Base-by-base conservation (phyloP, 2,797 vertebrate genomes). In the Sphenodon punctatus region DNA sequence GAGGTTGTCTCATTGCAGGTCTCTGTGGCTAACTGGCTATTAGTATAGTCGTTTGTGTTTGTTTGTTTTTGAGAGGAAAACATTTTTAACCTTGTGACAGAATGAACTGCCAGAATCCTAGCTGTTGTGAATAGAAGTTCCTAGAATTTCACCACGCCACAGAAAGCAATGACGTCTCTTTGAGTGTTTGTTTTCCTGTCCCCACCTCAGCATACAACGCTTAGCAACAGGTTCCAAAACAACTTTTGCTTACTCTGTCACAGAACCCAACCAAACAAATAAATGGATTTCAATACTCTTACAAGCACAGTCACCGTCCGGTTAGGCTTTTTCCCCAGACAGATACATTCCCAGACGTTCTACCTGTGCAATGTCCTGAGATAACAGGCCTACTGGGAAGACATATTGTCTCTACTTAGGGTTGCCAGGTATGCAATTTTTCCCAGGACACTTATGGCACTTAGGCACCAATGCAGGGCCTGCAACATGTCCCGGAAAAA, bases 121-220 rank as follows among this genome's bases (percentile, higher is more conserved):
- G 78, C 34, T 78, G 71, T 83, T 78, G 42, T 86, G 75, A 88
- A 84, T 63, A 83, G 85, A 88, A 88, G 69, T 88, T 78, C 82
- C 64, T 78, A 60, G 59, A 86, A 84, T 74, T 85, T 88, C 73
- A 58, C 45, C 58, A 80, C 48, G 80, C 34, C 59, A 22, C 55
- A 55, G 61, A 67, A 80, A 41, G 41, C 46, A 88, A 46, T 87
- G 36, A 64, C 7, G 34, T 84, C 42, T 90, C 67, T 88, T 67
- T 63, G 36, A 69, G 39, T 78, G 42, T 68, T 77, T 81, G 22
- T 64, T 78, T 46, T 85, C 45, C 63, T 74, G 53, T 85, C 85
- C 86, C 43, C 22, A 55, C 10, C 78, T 48, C 22, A 82, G 38
- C n/a, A 74, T 43, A 59, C 34, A 56, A 51, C 4, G 3, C 23